These are phyloP conservation scores for Synanthedon formicaeformis DNA, from an alignment of 2,888 invertebrate genomes.

Conservation along the genomic window DNA sequence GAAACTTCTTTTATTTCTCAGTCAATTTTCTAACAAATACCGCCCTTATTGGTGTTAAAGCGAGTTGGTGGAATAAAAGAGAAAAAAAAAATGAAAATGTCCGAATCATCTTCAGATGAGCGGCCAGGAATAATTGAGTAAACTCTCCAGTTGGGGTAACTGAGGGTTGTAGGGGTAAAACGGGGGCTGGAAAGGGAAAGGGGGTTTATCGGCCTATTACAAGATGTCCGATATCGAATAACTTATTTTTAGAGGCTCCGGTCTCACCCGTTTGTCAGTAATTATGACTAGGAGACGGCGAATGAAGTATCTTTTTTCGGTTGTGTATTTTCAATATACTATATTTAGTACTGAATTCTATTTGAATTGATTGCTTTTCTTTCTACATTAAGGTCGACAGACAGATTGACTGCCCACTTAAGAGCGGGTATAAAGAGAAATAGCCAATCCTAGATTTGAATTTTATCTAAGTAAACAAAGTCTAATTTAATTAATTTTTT, in stretches of 20 bases:
- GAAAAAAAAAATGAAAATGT: background rate
- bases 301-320: background rate
- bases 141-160: constrained; percentile 11
- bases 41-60: background rate
- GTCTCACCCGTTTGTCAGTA: constrained; percentile 3
- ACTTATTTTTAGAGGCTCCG: constrained; percentile 5
- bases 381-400: no score
- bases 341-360: no score
- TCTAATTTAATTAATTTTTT: no score
- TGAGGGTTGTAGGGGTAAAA: constrained; percentile 3
- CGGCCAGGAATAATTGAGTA: constrained; percentile 41
- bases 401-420: no score
- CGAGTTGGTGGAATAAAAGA: background rate
- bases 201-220: background rate
- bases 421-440: no score
- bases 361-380: no score
- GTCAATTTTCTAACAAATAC: no score
- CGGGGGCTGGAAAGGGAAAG: background rate
- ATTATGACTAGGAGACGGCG: constrained; percentile 4
- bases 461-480: no score
- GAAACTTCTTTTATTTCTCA: no score
- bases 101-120: constrained; percentile 32
- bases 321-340: no score
- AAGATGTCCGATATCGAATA: constrained; percentile 4
- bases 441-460: no score